Evolutionary conservation across 2,888 invertebrate species (phyloP).

Genomic region (Limnephilus marmoratus): DNA sequence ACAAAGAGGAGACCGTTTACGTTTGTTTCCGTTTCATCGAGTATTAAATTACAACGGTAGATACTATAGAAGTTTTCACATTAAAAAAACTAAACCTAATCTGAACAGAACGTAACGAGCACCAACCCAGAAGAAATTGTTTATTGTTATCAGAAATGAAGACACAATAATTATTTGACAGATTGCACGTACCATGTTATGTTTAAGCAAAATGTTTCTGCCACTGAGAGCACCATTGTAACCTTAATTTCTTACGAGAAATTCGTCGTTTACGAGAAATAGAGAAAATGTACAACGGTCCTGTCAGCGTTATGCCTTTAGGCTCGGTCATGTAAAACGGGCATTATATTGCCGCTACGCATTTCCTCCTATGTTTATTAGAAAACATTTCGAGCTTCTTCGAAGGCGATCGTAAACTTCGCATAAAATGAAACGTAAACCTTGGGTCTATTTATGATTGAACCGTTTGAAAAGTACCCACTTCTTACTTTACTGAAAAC

Average conservation of each 20-base stretch:
- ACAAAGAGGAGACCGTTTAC: too few relatives aligned
- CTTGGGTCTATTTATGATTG: conserved; percentile 3
- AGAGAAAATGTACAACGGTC: neutral
- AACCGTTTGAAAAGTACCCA: neutral
- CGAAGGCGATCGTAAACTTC: conserved; percentile 35
- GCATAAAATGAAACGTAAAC: conserved; percentile 40
- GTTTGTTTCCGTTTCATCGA: too few relatives aligned
- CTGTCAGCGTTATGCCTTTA: neutral
- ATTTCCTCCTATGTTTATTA: conserved; percentile 14
- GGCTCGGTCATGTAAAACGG: neutral
- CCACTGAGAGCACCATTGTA: neutral
- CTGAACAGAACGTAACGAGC: too few relatives aligned
- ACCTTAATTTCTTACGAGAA: neutral
- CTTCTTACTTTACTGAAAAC: neutral
- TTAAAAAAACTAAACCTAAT: too few relatives aligned
- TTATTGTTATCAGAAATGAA: too few relatives aligned
- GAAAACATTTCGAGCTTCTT: conserved; percentile 28
- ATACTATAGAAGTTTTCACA: too few relatives aligned
- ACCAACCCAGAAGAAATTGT: too few relatives aligned
- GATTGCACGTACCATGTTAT: too few relatives aligned
- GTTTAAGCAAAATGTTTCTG: neutral
- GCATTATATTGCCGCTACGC: conserved; percentile 1
- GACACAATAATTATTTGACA: too few relatives aligned
- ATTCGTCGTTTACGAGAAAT: neutral
- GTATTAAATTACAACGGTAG: too few relatives aligned